Evolutionary conservation across 2,113 vertebrate genomes (phyloP).

Genomic region (Pogonocichla stellata): DNA sequence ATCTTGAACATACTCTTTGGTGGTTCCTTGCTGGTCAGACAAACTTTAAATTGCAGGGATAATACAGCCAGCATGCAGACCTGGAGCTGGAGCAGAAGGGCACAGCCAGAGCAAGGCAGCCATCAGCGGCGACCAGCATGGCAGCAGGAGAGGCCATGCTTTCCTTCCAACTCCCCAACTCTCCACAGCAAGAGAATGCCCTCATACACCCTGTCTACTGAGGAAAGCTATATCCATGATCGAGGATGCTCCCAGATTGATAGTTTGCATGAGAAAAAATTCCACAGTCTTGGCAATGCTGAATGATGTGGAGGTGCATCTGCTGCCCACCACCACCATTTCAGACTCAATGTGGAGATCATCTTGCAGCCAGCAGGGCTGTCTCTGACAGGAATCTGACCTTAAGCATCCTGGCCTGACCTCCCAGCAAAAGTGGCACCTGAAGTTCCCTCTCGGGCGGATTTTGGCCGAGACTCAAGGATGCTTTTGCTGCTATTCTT

Average conservation of each 20-base stretch:
- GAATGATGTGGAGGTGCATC: accelerated
- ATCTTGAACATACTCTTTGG: background rate
- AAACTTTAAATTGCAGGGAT: background rate
- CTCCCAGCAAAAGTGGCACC: background rate
- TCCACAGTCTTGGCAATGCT: accelerated
- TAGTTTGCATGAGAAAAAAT: background rate
- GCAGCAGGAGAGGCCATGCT: background rate
- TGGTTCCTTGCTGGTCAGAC: background rate
- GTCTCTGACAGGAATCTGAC: background rate
- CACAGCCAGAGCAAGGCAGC: background rate
- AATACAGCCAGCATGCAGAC: accelerated
- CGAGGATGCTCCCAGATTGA: background rate
- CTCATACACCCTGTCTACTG: accelerated
- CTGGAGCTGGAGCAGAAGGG: background rate
- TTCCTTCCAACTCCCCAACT: background rate
- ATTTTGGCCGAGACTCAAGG: background rate
- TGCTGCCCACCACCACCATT: background rate
- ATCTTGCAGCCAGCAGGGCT: background rate
- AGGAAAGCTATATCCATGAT: background rate
- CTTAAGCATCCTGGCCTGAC: background rate
- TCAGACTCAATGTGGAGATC: background rate
- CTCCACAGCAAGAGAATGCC: background rate
- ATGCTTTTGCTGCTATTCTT: background rate
- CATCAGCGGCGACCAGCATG: accelerated
- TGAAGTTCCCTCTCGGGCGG: accelerated